Base-by-base conservation (phyloP, 2,113 vertebrate genomes). In the Neopipo cinnamomea region DNA sequence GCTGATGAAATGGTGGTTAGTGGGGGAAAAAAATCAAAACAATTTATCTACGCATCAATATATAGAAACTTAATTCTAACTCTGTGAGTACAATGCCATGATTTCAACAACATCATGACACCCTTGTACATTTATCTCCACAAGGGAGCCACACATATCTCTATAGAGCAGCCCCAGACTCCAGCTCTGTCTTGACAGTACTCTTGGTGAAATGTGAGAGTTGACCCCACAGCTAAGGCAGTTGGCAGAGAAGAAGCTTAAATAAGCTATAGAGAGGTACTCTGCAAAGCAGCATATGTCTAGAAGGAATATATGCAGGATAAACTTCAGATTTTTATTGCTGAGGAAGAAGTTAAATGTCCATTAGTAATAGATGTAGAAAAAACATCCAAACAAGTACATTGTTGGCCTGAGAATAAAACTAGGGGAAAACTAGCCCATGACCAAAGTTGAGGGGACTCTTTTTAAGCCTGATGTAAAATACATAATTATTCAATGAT, bases 391-490 rank as follows among this genome's bases (percentile, higher is more conserved):
- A 37, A 42, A 52, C 3, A 74, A 67, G 35, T 18, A 70, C 31
- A 63, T 22, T 52, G 11, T n/a, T 66, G 16, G 6, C 22, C 33
- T 71, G n/a, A 65, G 75, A 77, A 67, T 31, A 81, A 63, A 91
- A 49, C 13, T 24, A 47, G 37, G 30, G 22, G 24, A 65, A 87
- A 91, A 46, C 4, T 20, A 66, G 17, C 9, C 31, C 19, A 27
- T 0, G 0, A 19, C 7, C 41, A 72, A 91, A 94, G 28, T 37
- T 21, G 9, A 1, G 1, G 9, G 42, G 5, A 33, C 19, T 67
- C 14, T 74, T 74, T 92, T 39, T 55, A 89, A 86, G 47, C 5
- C 35, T 82, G 24, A 76, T 65, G 22, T 44, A 65, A 95, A 94
- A 85, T 21, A 71, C 2, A 27, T 28, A 46, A 25, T 49, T 93